Conservation (phyloP, 2,888 invertebrate genomes). For the Gymnoscelis rufifasciata region DNA sequence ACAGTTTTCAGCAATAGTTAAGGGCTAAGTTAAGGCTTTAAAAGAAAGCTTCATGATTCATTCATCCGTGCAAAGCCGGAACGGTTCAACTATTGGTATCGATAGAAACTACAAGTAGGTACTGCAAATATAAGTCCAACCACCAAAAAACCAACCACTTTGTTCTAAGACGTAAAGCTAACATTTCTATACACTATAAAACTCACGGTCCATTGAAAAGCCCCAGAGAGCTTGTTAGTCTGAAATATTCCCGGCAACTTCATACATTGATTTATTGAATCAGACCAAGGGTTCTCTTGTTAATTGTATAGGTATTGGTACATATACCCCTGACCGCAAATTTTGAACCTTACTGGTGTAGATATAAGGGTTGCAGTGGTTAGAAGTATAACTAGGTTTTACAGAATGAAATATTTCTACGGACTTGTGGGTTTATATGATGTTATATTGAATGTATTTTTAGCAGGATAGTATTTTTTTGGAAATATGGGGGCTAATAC, state of each 20-base stretch:
- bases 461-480: too few species aligned
- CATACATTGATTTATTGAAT: slow-evolving; percentile 30
- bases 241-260: slow-evolving; percentile 32
- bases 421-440: too few species aligned
- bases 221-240: slow-evolving; percentile 43
- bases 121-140: too few species aligned
- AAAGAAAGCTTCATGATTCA: too few species aligned
- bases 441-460: too few species aligned
- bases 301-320: slow-evolving; percentile 14
- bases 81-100: too few species aligned
- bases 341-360: neutral
- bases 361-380: neutral
- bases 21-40: too few species aligned
- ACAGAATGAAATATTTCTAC: slow-evolving; percentile 1
- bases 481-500: too few species aligned
- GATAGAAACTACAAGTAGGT: too few species aligned
- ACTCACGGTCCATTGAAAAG: neutral
- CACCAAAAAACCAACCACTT: too few species aligned
- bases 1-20: too few species aligned
- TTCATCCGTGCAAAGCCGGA: too few species aligned
- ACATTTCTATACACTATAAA: neutral
- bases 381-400: neutral
- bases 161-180: neutral
- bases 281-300: slow-evolving; percentile 17
- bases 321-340: neutral